These are phyloP conservation scores for Anas platyrhynchos DNA, from an alignment of 2,113 vertebrate species.

Conservation along the genomic window DNA sequence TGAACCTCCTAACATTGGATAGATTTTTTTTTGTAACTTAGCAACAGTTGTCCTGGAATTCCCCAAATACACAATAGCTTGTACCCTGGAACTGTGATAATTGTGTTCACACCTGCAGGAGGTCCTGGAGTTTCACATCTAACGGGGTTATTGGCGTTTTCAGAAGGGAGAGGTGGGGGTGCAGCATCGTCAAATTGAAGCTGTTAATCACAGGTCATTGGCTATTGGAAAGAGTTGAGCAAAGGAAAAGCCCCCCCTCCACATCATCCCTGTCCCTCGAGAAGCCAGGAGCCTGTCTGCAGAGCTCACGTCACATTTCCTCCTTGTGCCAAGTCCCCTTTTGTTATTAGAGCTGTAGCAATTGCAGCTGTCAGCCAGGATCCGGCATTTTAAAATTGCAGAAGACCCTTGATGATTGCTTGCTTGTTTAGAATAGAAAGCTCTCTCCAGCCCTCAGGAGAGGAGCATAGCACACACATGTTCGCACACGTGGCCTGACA, in stretches of 20 bases:
- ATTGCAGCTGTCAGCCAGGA: neutral
- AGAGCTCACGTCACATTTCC: neutral
- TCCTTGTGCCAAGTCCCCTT: neutral
- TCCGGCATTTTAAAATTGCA: neutral
- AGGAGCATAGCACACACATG: neutral
- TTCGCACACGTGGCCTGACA: conserved; percentile 31
- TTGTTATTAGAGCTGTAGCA: neutral
- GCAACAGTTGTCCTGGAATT: conserved; percentile 67
- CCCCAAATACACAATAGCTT: conserved; percentile 66
- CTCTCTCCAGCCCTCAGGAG: neutral
- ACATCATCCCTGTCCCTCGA: neutral
- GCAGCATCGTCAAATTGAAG: neutral
- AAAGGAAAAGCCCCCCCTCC: neutral
- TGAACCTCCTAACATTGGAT: conserved; percentile 23
- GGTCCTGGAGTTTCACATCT: conserved; percentile 37
- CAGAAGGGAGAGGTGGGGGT: neutral
- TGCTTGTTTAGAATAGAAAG: neutral
- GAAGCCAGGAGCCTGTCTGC: neutral
- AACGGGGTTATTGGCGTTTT: neutral
- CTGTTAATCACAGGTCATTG: neutral
- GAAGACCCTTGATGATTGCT: neutral
- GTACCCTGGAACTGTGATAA: conserved; percentile 13
- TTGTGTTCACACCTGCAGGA: conserved; percentile 45
- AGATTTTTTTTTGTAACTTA: conserved; percentile 26
- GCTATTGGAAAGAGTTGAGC: neutral